phyloP scores from a whole-genome alignment of 2,113 vertebrate species.

The Elgaria multicarinata region DNA sequence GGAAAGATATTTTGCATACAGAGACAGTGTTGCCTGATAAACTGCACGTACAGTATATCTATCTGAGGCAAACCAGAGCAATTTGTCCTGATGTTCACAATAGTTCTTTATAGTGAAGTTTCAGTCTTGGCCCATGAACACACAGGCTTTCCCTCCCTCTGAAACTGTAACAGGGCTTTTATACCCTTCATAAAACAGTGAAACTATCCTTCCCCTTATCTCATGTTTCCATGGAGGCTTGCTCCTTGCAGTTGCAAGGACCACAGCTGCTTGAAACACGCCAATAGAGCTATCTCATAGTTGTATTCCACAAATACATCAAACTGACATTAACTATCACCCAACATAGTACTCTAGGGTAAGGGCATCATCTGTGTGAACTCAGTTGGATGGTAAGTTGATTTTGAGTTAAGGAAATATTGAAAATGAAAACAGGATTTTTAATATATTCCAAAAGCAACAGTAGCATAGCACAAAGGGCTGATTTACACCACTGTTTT shows the following conservation, averaged over 20 bases:
- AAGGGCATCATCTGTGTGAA: background rate
- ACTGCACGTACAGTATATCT: slow-evolving; percentile 72
- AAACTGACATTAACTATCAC: background rate
- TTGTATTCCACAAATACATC: background rate
- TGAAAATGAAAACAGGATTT: background rate
- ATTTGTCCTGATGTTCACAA: slow-evolving; percentile 73
- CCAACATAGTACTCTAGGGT: background rate
- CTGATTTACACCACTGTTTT: background rate
- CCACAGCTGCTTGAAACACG: background rate
- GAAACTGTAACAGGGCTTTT: slow-evolving; percentile 59
- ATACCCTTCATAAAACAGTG: slow-evolving; percentile 40
- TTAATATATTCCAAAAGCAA: background rate
- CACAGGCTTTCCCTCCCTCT: slow-evolving; percentile 26
- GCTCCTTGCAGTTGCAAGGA: slow-evolving; percentile 35
- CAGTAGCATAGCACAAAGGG: background rate
- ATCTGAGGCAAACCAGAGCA: slow-evolving; percentile 67
- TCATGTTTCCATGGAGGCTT: slow-evolving; percentile 26
- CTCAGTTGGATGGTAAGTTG: background rate
- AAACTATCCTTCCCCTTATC: slow-evolving; percentile 14
- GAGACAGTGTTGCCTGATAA: slow-evolving; percentile 73
- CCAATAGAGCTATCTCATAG: background rate
- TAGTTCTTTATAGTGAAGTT: slow-evolving; percentile 62
- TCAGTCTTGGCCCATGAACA: slow-evolving; percentile 52
- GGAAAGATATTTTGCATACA: slow-evolving; percentile 72
- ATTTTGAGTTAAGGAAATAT: background rate